Evolutionary conservation across 2,797 vertebrate genomes (phyloP).

Genomic region (Botia kubotai): DNA sequence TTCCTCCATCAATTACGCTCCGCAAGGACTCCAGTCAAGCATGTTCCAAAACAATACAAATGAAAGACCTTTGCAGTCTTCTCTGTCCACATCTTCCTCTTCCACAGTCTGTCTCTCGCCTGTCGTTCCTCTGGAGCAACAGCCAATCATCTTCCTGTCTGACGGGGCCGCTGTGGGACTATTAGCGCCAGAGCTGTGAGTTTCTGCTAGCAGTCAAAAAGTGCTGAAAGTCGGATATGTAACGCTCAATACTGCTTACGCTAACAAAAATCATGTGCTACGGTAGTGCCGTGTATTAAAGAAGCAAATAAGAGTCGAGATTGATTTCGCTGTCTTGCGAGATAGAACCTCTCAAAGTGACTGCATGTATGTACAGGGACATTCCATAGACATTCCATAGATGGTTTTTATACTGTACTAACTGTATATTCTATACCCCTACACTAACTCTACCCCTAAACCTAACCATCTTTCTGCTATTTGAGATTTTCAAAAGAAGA

Average conservation of each 20-base stretch:
- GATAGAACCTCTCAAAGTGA: too few relatives aligned
- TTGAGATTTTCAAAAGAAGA: too few relatives aligned
- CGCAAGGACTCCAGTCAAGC: constrained; percentile 32
- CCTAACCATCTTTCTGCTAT: too few relatives aligned
- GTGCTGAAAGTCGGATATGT: constrained; percentile 6
- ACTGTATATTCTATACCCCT: too few relatives aligned
- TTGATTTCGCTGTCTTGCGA: neutral
- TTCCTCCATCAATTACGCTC: constrained; percentile 1
- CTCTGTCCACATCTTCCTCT: constrained; percentile 24
- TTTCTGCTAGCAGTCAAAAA: constrained; percentile 32
- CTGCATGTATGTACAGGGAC: too few relatives aligned
- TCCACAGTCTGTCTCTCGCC: constrained; percentile 13
- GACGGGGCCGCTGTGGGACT: constrained; percentile 34
- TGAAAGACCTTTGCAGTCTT: constrained; percentile 36
- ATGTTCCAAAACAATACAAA: constrained; percentile 33
- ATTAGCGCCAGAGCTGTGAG: constrained; percentile 6
- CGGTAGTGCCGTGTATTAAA: neutral
- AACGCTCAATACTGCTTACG: neutral
- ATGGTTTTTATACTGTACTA: too few relatives aligned
- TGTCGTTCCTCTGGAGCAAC: neutral
- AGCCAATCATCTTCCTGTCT: constrained; percentile 42
- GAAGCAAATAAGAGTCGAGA: neutral
- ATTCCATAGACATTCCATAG: too few relatives aligned
- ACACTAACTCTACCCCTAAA: too few relatives aligned
- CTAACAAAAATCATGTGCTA: neutral